Percentiles rank a stretch among this genome's conserved stretches.
Conservation (phyloP, 2,888 invertebrate species). For the Cepaea hortensis region DNA sequence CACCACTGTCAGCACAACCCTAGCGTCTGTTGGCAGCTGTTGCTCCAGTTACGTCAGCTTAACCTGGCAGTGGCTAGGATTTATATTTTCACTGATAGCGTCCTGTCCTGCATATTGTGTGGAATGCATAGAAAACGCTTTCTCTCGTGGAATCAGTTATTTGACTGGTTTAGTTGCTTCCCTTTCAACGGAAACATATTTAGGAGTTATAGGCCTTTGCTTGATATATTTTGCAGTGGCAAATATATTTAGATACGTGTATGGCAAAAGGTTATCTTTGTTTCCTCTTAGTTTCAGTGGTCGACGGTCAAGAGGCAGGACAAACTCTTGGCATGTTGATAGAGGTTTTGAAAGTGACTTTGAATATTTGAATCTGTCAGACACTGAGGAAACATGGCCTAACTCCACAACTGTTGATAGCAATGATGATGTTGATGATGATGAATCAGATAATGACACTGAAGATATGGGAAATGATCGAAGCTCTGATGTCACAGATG, state of each 20-base stretch:
- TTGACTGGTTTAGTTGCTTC: neutral
- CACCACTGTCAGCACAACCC: neutral
- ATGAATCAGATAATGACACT: slow-evolving; percentile 22
- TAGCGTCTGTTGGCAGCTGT: slow-evolving; percentile 33
- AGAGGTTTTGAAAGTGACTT: slow-evolving; percentile 61
- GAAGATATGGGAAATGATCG: slow-evolving; percentile 37
- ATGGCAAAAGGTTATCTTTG: slow-evolving; percentile 5
- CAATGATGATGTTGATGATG: slow-evolving; percentile 21
- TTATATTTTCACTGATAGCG: slow-evolving; percentile 36
- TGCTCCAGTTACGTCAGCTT: slow-evolving; percentile 17
- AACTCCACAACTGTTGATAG: slow-evolving; percentile 47
- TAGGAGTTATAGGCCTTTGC: slow-evolving; percentile 51
- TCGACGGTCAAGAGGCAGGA: slow-evolving; percentile 43
- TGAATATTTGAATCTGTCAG: slow-evolving; percentile 51
- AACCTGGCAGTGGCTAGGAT: slow-evolving; percentile 42
- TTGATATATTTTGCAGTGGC: slow-evolving; percentile 38
- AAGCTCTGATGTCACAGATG: neutral
- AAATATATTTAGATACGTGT: slow-evolving; percentile 13
- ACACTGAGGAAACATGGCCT: slow-evolving; percentile 37
- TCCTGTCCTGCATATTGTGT: slow-evolving; percentile 12
- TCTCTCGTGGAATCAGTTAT: slow-evolving; percentile 53
- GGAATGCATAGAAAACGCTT: slow-evolving; percentile 18
- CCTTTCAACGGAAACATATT: slow-evolving; percentile 44
- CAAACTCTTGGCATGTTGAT: slow-evolving; percentile 47
- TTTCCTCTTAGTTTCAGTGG: slow-evolving; percentile 28